Evolutionary conservation across 2,888 invertebrate species (phyloP), one percentile per base, ranked within the genome.

Genomic region (Synergus laeviventris): DNA sequence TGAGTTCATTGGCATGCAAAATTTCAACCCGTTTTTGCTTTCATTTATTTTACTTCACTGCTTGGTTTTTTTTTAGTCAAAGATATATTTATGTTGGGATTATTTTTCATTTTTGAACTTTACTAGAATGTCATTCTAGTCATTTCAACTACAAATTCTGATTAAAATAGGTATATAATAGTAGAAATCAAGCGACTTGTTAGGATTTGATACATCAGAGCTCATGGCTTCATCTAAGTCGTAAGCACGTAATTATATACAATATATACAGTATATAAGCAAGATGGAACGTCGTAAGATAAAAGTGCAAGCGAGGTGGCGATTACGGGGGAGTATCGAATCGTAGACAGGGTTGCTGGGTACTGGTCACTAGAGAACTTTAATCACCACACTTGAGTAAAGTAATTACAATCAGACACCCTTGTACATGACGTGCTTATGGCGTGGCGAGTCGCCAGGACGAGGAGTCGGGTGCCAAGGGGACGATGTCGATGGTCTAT

Each of bases 381-480:
- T 90, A 89, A 91, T 90, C 87, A 90, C 87, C 86, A 86, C 89
- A 89, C 90, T 90, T 90, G 90, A 91, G 89, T 84, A 86, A 89
- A 89, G 90, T 90, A 90, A 91, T 91, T 91, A 90, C 90, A 90
- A 91, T 90, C 87, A 89, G 89, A 90, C 89, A 89, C 90, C 89
- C 87, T 87, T 86, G 89, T 88, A 82, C 78, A 62, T 74, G 76
- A 80, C 79, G 76, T 75, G 79, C 79, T 80, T 81, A 81, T 74
- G 80, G 79, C 74, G 74, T 73, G 31, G 59, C 73, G 31, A 73
- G 78, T 79, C 78, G 80, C 79, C 79, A 80, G 79, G 75, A 62
- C 77, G 81, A 78, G 86, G 88, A 84, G 87, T 88, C 89, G 84
- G 87, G 84, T 87, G 85, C 86, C 88, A 86, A 88, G 89, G 88